Evolutionary conservation across 37 sponge, comb jelly and placozoan species (phyloP).

Genomic region (Geodia barretti): DNA sequence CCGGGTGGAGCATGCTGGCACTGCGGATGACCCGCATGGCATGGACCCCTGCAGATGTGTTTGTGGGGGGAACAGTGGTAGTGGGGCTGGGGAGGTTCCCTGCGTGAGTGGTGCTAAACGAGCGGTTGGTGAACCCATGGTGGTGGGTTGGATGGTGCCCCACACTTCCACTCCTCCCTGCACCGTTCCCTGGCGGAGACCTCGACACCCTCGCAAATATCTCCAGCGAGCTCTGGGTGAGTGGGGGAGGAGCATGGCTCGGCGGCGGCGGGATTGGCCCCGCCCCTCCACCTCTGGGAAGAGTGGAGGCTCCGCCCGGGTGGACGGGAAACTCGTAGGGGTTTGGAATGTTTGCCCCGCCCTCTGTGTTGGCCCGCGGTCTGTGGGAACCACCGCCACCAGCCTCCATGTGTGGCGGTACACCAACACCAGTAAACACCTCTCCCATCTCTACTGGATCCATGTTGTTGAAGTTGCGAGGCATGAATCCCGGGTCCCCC

Average conservation of each 20-base stretch:
- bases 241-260: neutral
- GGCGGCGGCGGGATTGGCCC: neutral
- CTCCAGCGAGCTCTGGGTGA: conserved; percentile 4
- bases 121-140: neutral
- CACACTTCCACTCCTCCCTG: neutral
- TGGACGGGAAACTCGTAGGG: neutral
- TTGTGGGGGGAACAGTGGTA: neutral
- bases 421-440: neutral
- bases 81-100: neutral
- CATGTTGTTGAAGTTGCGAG: neutral
- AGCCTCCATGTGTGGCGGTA: neutral
- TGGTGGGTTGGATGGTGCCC: neutral
- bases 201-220: neutral
- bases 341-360: neutral
- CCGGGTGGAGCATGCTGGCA: neutral
- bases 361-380: neutral
- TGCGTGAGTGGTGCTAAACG: neutral
- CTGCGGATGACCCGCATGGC: neutral
- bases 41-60: no score
- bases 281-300: neutral
- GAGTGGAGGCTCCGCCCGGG: neutral
- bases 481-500: no score
- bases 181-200: neutral
- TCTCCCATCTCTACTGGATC: neutral
- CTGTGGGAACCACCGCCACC: neutral